Base-by-base conservation (phyloP, 2,888 invertebrate species). In the Volucella bombylans region DNA sequence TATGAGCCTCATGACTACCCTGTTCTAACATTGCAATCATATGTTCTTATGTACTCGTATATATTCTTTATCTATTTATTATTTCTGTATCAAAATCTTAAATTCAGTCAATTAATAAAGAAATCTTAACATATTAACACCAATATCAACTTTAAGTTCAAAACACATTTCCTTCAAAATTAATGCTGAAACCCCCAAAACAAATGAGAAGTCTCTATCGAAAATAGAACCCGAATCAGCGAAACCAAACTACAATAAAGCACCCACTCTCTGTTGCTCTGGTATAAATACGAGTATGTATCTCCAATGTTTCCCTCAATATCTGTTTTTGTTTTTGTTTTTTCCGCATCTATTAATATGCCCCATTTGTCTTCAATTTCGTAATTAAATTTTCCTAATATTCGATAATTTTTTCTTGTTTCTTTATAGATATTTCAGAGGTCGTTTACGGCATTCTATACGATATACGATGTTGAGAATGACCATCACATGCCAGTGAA, bases 381-480 rank as follows among this genome's bases (percentile, higher is more conserved):
- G 52, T 72, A 78, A 78, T 68, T 50, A 12, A n/a, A 12, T 62
- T 64, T 10, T 55, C 43, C 18, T 57, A 59, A n/a, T 31, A 18
- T 9, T 62, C 62, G 9, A 12, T 31, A n/a, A 31, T 62, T 57
- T 39, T 52, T 65, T 61, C 71, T 43, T 88, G 78, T 86, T 88
- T 88, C 89, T 90, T 94, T 93, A 55, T 93, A 97, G 96, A 95
- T 96, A 92, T 96, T 95, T 93, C 94, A 95, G 92, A 94, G 96
- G 93, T 96, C 96, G 87, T 96, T 95, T 93, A 96, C 96, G 89
- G 96, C 97, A 89, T 95, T 96, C 92, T 97, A 97, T 93, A 97
- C 97, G 89, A 95, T 97, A 92, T 97, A 97, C 93, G 97, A 97
- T 93, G 96, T 97, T 92, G 95, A 95, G 90, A 97, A 97, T 93